Evolutionary conservation across 2,888 invertebrate species (phyloP).

Genomic region (Calameuta pallipes): DNA sequence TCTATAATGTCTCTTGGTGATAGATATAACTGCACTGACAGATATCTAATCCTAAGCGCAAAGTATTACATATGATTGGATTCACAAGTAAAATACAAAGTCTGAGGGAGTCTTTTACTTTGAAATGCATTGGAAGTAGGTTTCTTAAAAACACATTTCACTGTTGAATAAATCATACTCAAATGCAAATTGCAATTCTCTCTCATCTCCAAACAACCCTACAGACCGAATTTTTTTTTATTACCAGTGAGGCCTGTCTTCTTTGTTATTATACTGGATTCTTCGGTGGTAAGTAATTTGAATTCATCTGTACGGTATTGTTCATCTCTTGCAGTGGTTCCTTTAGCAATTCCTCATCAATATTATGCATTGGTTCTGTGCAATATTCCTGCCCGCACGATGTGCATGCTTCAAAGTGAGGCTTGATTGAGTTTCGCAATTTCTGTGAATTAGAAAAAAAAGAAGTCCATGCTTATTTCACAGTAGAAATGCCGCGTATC

Average conservation of each 20-base stretch:
- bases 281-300: conserved; percentile 40
- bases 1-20: background rate
- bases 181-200: background rate
- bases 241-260: background rate
- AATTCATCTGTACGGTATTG: conserved; percentile 51
- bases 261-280: conserved; percentile 23
- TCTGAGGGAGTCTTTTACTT: background rate
- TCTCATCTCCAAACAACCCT: background rate
- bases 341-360: conserved; percentile 69
- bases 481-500: conserved; percentile 20
- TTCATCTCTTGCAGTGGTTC: conserved; percentile 68
- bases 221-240: background rate
- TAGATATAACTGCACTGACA: background rate
- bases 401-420: conserved; percentile 80
- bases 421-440: conserved; percentile 79
- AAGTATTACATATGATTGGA: background rate
- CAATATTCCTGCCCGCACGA: conserved; percentile 83
- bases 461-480: conserved; percentile 21
- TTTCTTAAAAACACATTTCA: background rate
- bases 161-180: background rate
- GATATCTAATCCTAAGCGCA: background rate
- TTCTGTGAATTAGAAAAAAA: conserved; percentile 71
- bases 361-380: conserved; percentile 53
- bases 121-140: background rate
- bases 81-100: background rate